A percentile compares a stretch with the other conserved stretches of the same genome.
Conservation (phyloP, 2,113 vertebrate genomes). For the Mohoua ochrocephala region DNA sequence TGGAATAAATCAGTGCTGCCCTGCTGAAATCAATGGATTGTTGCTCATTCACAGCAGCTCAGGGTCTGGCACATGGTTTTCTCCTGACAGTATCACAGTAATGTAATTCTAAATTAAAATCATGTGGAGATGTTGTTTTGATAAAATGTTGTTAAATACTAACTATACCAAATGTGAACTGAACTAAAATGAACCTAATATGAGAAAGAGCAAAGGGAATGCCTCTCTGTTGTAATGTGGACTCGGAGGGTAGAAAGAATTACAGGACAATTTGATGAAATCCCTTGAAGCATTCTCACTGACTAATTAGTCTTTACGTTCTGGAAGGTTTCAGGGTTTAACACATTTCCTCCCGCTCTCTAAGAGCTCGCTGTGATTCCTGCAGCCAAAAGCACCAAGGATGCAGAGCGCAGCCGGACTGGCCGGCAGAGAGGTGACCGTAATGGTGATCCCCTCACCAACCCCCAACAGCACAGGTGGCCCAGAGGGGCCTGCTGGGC, state of each 20-base stretch:
- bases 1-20: not conserved
- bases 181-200: not conserved
- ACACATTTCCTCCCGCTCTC: not conserved
- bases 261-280: not conserved
- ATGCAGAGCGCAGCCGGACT: not conserved
- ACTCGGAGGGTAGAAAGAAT: not conserved
- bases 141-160: not conserved
- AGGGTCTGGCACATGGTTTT: not conserved
- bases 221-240: not conserved
- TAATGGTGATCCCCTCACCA: not conserved
- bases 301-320: not conserved
- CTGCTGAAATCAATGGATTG: not conserved
- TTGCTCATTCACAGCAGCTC: conserved; percentile 12
- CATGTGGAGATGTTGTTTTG: not conserved
- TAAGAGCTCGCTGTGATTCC: not conserved
- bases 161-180: not conserved
- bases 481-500: not conserved
- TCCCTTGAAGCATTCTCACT: not conserved
- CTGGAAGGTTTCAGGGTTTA: not conserved
- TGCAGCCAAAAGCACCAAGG: not conserved
- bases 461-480: not conserved
- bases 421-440: not conserved
- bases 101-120: conserved; percentile 9
- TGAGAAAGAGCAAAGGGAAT: not conserved
- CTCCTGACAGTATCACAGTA: not conserved